These are phyloP conservation scores for Lerista edwardsae DNA, from an alignment of 2,797 vertebrate genomes.

Conservation along the genomic window DNA sequence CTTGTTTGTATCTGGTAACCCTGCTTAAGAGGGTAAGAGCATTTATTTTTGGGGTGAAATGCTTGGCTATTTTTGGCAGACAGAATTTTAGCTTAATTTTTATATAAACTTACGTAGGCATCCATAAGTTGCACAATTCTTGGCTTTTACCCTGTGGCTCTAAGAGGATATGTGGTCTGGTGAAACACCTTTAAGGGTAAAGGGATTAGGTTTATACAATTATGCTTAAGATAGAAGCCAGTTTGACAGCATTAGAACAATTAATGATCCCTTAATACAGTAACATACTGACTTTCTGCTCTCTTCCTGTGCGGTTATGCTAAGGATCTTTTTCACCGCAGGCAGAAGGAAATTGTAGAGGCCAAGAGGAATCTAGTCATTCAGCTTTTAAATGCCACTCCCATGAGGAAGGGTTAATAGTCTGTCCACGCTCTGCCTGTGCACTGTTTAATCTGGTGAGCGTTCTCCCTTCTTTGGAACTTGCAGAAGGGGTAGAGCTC, in stretches of 20 bases:
- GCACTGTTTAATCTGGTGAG: too few species aligned
- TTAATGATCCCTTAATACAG: neutral
- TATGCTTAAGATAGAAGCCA: neutral
- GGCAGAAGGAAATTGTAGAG: neutral
- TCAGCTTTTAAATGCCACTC: neutral
- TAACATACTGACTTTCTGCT: neutral
- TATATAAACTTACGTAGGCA: neutral
- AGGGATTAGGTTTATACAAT: neutral
- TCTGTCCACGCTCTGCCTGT: too few species aligned
- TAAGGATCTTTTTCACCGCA: neutral
- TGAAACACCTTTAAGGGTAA: neutral
- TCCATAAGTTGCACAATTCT: neutral
- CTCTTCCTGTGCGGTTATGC: neutral
- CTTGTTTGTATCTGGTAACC: too few species aligned
- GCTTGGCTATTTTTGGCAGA: neutral
- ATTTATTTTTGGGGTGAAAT: neutral
- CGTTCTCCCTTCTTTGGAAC: too few species aligned
- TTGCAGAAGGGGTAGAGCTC: too few species aligned
- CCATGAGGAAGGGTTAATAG: too few species aligned
- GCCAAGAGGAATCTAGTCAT: too few species aligned
- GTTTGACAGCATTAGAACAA: neutral
- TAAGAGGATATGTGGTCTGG: neutral
- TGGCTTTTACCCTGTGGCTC: neutral
- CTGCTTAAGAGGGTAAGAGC: neutral
- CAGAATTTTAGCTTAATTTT: neutral